Percentiles rank a stretch among this genome's conserved stretches.
phyloP scores from a whole-genome alignment of 1,140 invertebrate species.

The Tetramorium parvispinum region DNA sequence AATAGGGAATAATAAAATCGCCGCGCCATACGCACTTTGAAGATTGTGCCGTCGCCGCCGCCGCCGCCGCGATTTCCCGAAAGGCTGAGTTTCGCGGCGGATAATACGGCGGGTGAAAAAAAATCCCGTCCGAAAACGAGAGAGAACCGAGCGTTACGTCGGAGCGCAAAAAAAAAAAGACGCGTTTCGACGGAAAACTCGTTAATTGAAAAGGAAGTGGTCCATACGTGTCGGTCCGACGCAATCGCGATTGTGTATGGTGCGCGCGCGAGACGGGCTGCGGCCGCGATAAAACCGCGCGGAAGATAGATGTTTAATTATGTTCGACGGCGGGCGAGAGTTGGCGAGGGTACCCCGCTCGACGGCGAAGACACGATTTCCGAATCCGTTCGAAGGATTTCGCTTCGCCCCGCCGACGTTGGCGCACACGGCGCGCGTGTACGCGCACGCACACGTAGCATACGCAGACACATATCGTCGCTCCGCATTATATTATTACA shows the following conservation, averaged over 20 bases:
- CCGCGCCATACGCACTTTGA: conserved; percentile 54
- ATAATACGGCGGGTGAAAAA: conserved; percentile 48
- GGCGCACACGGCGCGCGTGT: neutral
- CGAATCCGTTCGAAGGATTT: neutral
- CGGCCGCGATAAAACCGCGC: neutral
- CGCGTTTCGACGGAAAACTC: conserved; percentile 42
- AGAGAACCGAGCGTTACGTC: neutral
- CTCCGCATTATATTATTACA: conserved; percentile 74
- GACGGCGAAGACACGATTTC: neutral
- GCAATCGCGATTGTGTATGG: conserved; percentile 7
- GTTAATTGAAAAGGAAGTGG: conserved; percentile 57
- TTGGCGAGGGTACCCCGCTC: neutral
- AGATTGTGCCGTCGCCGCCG: conserved; percentile 53
- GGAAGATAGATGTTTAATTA: conserved; percentile 13
- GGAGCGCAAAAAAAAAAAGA: neutral
- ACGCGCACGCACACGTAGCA: neutral
- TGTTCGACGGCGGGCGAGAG: neutral
- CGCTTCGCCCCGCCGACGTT: neutral
- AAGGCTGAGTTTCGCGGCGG: conserved; percentile 48
- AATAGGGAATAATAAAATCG: conserved; percentile 65
- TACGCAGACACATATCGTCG: neutral
- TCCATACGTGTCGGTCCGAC: conserved; percentile 13
- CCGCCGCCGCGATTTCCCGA: conserved; percentile 33
- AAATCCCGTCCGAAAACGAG: neutral
- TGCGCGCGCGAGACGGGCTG: neutral